A percentile compares a stretch with the other conserved stretches of the same genome.
Conservation (phyloP, 2,113 vertebrate species). For the Zootoca vivipara region DNA sequence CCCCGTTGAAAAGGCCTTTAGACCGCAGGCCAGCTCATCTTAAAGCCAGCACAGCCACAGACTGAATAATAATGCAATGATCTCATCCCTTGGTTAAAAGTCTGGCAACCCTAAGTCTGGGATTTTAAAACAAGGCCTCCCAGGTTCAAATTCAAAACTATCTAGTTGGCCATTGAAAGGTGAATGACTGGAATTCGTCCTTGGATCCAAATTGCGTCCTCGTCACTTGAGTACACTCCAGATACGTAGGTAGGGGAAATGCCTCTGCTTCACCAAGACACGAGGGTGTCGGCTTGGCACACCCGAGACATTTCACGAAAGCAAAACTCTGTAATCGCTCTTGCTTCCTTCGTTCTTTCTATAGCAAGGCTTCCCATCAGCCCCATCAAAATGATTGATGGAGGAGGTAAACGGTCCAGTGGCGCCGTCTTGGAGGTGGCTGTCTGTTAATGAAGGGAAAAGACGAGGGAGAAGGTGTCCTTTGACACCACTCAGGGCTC, state of each 20-base stretch:
- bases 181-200: background rate
- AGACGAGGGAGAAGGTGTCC: conserved; percentile 55
- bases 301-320: conserved; percentile 39
- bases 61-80: background rate
- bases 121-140: background rate
- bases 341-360: conserved; percentile 45
- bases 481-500: conserved; percentile 47
- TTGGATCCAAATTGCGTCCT: background rate
- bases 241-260: background rate
- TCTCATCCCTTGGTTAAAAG: background rate
- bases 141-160: background rate
- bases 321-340: conserved; percentile 46
- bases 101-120: background rate
- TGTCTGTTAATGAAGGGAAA: conserved; percentile 42
- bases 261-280: background rate
- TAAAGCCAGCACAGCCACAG: background rate
- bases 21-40: background rate
- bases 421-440: conserved; percentile 63
- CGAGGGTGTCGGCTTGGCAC: background rate
- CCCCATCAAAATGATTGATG: conserved; percentile 60
- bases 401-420: conserved; percentile 53
- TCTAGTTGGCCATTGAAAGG: background rate
- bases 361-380: background rate
- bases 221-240: background rate
- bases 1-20: background rate